Evolutionary conservation across 2,113 vertebrate species (phyloP), one percentile per base, ranked within the genome.

Genomic region (Tetrax tetrax): DNA sequence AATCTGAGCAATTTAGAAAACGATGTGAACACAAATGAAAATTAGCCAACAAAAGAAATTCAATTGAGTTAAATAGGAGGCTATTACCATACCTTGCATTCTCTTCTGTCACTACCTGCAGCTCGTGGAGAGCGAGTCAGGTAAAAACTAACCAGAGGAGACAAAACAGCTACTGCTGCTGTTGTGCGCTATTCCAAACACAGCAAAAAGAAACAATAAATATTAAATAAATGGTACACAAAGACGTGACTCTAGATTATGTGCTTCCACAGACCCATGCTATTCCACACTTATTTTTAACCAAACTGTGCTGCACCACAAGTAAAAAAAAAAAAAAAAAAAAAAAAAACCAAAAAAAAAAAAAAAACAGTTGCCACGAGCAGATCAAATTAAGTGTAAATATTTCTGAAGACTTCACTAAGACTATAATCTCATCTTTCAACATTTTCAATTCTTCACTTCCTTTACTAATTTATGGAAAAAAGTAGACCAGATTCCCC

Each of bases 41-140:
- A 96, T 92, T 65, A 94, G 65, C 63, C 82, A 94, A 89, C 82
- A 93, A 89, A 94, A 89, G 61, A 83, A 83, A 96, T 76, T 43
- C 66, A 85, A 14, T 4, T 69, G 82, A 79, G 72, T 89, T 83
- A 87, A 93, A 77, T 3, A 80, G 47, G 61, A 93, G 77, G 56
- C 82, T 85, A 53, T 94, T 94, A 75, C 61, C 90, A 96, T 81
- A 80, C 69, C 65, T 89, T 31, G 29, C 63, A 93, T 92, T 96
- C 87, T 88, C 84, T 56, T 61, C 87, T 87, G 81, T 91, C 92
- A 68, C 79, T 47, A 63, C 64, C 61, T 87, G 31, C n/a, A 86
- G 59, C 33, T 86, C 60, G 31, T 28, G 70, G 60, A 65, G n/a
- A 89, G 24, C 6, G 3, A 83, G 84, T 15, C 51, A 85, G 59